Evolutionary conservation across 2,888 invertebrate genomes (phyloP), one percentile per base, ranked within the genome.

Genomic region (Coronaproctus castanopsis): DNA sequence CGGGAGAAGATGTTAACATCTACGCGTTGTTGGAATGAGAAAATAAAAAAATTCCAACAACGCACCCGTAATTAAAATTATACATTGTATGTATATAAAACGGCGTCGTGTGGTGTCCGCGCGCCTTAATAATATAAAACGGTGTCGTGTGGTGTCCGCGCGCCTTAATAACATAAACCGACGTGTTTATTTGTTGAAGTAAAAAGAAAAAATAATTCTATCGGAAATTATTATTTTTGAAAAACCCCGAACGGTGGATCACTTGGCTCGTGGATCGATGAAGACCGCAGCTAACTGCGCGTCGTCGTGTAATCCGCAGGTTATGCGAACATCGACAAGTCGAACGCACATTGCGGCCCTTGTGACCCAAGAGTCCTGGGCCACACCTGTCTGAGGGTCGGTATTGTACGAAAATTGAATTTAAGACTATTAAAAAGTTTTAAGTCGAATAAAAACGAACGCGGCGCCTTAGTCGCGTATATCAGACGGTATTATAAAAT

Each of bases 191-290:
- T 52, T 24, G 21, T 24, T 54, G 58, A n/a, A 18, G n/a, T 19
- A 21, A 52, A 21, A 21, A 18, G 52, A 52, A 3, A 19, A n/a
- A 54, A 22, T 5, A 19, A 52, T n/a, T 10, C 22, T 10, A 5
- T n/a, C n/a, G n/a, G n/a, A n/a, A n/a, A n/a, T n/a, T 23, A 24
- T 18, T 5, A 2, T 2, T 20, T 20, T 20, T 8, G 24, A 18
- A 51, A 18, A 56, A 74, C 73, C 72, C 73, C 74, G 71, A 70
- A 70, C 74, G 74, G 74, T 73, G 76, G 76, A 77, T 76, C 76
- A 76, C 76, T 77, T 73, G 76, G 76, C 75, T 77, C 76, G 74
- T 74, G 74, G 71, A 73, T 77, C 77, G 76, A 77, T 77, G 77
- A 77, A 77, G 75, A 76, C 75, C 76, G 77, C 76, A 77, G 75